phyloP scores from a whole-genome alignment of 2,888 invertebrate species.

The Chrysomela aeneicollis region DNA sequence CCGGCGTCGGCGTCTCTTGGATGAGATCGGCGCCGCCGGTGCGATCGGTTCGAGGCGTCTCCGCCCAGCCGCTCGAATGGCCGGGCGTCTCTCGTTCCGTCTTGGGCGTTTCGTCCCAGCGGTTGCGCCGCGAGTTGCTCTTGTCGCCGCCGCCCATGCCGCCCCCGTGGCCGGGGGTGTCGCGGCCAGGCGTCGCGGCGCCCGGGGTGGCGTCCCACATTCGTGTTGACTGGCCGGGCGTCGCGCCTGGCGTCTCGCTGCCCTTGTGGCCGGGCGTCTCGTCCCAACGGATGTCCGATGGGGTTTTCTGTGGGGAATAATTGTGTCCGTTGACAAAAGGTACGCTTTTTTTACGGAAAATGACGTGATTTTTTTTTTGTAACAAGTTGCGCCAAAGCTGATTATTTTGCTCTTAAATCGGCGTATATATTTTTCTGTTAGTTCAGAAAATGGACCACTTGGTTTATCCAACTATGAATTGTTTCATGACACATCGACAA shows the following conservation, averaged over 20 bases:
- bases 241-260: constrained; percentile 88
- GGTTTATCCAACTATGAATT: too few species aligned
- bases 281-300: constrained; percentile 87
- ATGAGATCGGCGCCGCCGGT: constrained; percentile 64
- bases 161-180: constrained; percentile 73
- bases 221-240: constrained; percentile 86
- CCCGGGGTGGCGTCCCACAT: constrained; percentile 98
- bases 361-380: too few species aligned
- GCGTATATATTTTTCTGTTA: too few species aligned
- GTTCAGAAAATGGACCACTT: too few species aligned
- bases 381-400: too few species aligned
- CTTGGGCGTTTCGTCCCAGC: constrained; percentile 99
- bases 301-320: constrained; percentile 70
- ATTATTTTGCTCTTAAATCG: too few species aligned
- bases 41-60: constrained; percentile 96
- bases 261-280: constrained; percentile 91
- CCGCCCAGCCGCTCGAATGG: constrained; percentile 96
- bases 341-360: too few species aligned
- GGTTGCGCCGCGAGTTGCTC: constrained; percentile 83
- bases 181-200: constrained; percentile 85
- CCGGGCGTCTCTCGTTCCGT: constrained; percentile 97
- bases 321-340: too few species aligned
- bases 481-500: too few species aligned
- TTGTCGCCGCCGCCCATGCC: constrained; percentile 63
- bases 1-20: constrained; percentile 93